Base-by-base conservation (phyloP, 1,140 invertebrate species). In the Drosophila miranda region DNA sequence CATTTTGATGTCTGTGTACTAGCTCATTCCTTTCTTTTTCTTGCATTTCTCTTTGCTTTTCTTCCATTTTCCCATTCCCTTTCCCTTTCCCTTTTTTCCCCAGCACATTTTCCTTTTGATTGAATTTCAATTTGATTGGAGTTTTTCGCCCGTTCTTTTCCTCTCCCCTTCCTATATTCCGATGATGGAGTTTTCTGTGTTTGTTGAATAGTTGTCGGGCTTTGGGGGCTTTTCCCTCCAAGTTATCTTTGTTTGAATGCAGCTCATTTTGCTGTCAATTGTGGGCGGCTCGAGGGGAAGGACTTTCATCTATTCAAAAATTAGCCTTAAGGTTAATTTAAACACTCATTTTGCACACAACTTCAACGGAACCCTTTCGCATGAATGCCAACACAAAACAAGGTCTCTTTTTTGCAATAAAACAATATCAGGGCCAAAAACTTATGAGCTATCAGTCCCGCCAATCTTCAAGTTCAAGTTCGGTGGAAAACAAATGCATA, bases 81-180 rank as follows among this genome's bases (percentile, higher is more conserved):
- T 55, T 14, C 16, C 26, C 30, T 3, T 55, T 26, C 23, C 38
- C 45, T 42, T 54, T 56, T 57, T 57, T 0, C 34, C 34, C 34
- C 44, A 49, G 44, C 56, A 68, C 48, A 82, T 75, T 83, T 83
- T 83, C 62, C 61, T 56, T 68, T 79, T 79, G 75, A 84, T 84
- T 75, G 80, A 79, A 83, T 72, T 83, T 83, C 71, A 79, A 79
- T 84, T 83, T 79, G 75, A 76, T 79, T 83, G 74, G 56, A 75
- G 75, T 84, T 74, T 83, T 81, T 38, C 49, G 19, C 11, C 30
- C 23, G 43, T 30, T 55, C 21, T 16, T 21, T 46, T 30, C 0
- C 23, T 19, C 19, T 19, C 19, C 23, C 19, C 3, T 38, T 53
- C 3, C 26, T 26, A n/a, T 45, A 21, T 57, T n/a, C 67, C 13